Base-by-base conservation (phyloP, 2,797 vertebrate genomes). In the Chaenodraco wilsoni region DNA sequence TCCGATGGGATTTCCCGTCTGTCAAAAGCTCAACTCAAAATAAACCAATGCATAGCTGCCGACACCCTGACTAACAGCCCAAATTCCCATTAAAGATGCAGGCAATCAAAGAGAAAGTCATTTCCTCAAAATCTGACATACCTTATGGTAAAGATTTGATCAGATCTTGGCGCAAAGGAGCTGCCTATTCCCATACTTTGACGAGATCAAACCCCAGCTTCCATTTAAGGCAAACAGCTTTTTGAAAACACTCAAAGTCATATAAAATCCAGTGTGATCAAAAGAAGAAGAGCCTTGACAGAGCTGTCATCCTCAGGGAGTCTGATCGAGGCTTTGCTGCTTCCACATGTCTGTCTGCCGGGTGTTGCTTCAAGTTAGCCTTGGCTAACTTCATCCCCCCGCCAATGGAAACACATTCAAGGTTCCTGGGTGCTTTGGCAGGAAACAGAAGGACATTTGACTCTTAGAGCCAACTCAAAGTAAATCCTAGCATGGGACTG, bases 111-210 rank as follows among this genome's bases (percentile, higher is more conserved):
- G 14, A 56, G 23, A 59, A 6, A 16, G 16, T 73, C 10, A 41
- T 1, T n/a, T 48, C n/a, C 43, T 56, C 9, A 46, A 43, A 59
- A 45, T 50, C 40, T 10, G 78, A 93, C 94, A 49, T 95, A 97
- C 96, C 92, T 94, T 90, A 97, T 96, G 3, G 95, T 96, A 90
- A 97, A 96, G 70, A 95, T 94, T 72, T 95, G 94, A 88, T 96
- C 95, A 88, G 95, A 94, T 41, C 89, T 93, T 55, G 94, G 94
- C 71, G 95, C 96, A 93, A 97, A 97, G 71, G 94, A 97, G 90
- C 96, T 95, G 86, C 95, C 96, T 92, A 96, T 95, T 90, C 96
- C 95, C 95, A 96, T 96, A 75, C 51, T 81, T 89, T 61, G 78
- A 69, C 52, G 14, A 80, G 72, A 57, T 93, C 88, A 87, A 81